Evolutionary conservation across 1,140 invertebrate species (phyloP).

Genomic region (Zaprionus camerounensis): DNA sequence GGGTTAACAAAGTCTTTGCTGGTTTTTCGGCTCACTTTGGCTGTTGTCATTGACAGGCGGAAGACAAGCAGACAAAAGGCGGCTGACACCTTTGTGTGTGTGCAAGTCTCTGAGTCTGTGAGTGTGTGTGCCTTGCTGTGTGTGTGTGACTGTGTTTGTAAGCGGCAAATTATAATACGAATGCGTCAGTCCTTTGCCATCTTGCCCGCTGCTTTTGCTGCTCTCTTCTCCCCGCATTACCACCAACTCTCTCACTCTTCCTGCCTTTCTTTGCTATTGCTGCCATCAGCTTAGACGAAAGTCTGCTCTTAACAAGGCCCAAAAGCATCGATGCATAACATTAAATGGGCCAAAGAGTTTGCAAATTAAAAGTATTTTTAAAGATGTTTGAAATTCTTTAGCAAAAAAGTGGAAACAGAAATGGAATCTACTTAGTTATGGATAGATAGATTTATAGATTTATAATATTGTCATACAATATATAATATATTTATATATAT

Average conservation of each 20-base stretch:
- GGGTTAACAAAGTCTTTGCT: conserved; percentile 73
- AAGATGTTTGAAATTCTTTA: background rate
- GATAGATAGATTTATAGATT: background rate
- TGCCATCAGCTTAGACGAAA: background rate
- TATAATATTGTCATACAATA: background rate
- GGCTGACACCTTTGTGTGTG: conserved; percentile 68
- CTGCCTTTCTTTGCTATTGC: background rate
- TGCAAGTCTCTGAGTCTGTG: background rate
- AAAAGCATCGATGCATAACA: conserved; percentile 28
- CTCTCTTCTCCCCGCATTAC: background rate
- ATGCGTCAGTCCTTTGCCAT: conserved; percentile 45
- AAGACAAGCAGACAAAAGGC: conserved; percentile 70
- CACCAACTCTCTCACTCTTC: background rate
- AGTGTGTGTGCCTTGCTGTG: conserved; percentile 19
- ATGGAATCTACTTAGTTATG: background rate
- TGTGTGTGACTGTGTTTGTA: conserved; percentile 29
- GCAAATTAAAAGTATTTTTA: conserved; percentile 31
- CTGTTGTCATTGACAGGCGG: conserved; percentile 73
- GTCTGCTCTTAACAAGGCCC: conserved; percentile 37
- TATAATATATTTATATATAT: no score
- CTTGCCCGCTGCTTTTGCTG: background rate
- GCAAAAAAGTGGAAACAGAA: background rate
- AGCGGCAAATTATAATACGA: conserved; percentile 71
- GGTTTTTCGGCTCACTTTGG: conserved; percentile 70
- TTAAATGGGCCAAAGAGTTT: conserved; percentile 23